A percentile compares a stretch with the other conserved stretches of the same genome.
phyloP scores from a whole-genome alignment of 2,888 invertebrate species.

The Linyphia triangularis region DNA sequence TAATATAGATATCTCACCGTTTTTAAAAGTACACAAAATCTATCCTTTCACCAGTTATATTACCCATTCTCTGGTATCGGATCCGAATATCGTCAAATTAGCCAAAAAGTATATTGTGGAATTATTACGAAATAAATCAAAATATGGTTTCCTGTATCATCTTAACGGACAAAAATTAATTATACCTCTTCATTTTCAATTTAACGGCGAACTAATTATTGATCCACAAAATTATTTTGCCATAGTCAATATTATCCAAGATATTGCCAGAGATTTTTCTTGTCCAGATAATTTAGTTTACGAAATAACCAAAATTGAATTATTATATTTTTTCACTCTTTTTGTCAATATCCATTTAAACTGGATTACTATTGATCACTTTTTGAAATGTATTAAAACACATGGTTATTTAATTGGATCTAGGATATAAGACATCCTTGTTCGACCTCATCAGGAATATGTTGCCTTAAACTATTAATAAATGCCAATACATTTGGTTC shows the following conservation, averaged over 20 bases:
- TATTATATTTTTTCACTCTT: slow-evolving; percentile 2
- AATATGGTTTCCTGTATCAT: not conserved
- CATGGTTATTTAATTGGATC: not conserved
- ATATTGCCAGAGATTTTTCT: not conserved
- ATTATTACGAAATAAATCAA: not conserved
- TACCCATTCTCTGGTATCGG: not conserved
- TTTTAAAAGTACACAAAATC: not conserved
- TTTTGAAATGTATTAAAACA: not conserved
- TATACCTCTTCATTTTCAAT: not conserved
- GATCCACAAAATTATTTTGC: not conserved
- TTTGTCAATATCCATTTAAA: not conserved
- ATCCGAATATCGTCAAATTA: not conserved
- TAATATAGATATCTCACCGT: not conserved
- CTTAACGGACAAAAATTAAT: not conserved
- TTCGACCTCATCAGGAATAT: slow-evolving; percentile 1
- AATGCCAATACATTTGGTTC: not conserved
- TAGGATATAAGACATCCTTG: too few species aligned
- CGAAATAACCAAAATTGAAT: not conserved
- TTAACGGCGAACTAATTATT: slow-evolving; percentile 14
- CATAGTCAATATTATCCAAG: not conserved
- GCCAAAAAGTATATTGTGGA: not conserved
- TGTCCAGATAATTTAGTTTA: not conserved
- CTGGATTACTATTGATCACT: not conserved
- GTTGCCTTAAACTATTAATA: not conserved
- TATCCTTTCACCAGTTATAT: slow-evolving; percentile 8